A percentile compares a stretch with the other conserved stretches of the same genome.
These are phyloP conservation scores for Coptotermes formosanus DNA, from an alignment of 1,140 invertebrate genomes.

Conservation along the genomic window DNA sequence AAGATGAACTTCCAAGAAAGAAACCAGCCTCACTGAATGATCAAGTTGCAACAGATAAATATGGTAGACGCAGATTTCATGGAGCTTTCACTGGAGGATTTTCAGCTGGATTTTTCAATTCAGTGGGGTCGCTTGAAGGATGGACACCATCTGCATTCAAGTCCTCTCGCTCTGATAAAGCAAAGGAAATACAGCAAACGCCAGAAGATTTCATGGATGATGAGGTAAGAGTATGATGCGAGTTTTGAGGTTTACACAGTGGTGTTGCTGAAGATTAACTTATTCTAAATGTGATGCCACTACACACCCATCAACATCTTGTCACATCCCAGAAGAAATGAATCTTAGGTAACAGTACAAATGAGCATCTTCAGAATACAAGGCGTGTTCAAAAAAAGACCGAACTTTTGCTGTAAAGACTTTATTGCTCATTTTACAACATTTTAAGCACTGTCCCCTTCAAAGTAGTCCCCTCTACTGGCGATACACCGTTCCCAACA, in stretches of 20 bases:
- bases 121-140: conserved; percentile 93
- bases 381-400: too few species aligned
- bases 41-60: conserved; percentile 85
- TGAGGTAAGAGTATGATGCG: conserved; percentile 57
- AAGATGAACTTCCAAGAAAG: conserved; percentile 76
- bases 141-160: conserved; percentile 91
- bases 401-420: too few species aligned
- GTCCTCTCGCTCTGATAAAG: conserved; percentile 77
- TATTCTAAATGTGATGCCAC: too few species aligned
- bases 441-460: too few species aligned
- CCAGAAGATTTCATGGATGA: conserved; percentile 99
- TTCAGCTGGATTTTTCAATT: conserved; percentile 96
- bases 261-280: too few species aligned
- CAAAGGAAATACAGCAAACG: conserved; percentile 53
- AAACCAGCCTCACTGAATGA: conserved; percentile 83
- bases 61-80: conserved; percentile 92
- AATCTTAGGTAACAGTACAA: conserved; percentile 52
- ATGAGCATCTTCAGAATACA: too few species aligned
- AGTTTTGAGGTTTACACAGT: background rate
- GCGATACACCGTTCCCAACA: too few species aligned
- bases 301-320: too few species aligned
- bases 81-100: conserved; percentile 99
- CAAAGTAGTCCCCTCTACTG: too few species aligned
- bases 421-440: too few species aligned
- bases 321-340: too few species aligned